Percentiles rank a stretch among this genome's conserved stretches.
These are phyloP conservation scores for Sminthopsis crassicaudata DNA, from an alignment of 2,113 vertebrate species.

Conservation along the genomic window DNA sequence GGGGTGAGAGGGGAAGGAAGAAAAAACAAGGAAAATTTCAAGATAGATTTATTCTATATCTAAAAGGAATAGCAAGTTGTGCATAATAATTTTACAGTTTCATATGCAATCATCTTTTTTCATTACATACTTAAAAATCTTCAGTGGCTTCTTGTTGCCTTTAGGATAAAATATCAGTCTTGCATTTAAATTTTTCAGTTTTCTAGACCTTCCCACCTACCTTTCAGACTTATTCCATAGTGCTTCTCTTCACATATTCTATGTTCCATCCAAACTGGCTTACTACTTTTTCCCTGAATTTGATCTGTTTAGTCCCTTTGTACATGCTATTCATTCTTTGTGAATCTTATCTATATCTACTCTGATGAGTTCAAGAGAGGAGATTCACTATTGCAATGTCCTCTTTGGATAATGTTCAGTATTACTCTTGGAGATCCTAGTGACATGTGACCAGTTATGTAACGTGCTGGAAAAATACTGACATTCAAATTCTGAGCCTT, in stretches of 20 bases:
- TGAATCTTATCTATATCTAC: not conserved
- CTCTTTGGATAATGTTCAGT: not conserved
- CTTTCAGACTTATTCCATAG: not conserved
- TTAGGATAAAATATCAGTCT: not conserved
- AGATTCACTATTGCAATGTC: not conserved
- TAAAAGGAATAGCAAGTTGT: no score
- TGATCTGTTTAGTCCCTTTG: not conserved
- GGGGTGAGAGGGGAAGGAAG: no score
- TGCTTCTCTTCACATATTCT: not conserved
- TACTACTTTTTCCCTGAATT: not conserved
- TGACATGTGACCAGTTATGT: not conserved
- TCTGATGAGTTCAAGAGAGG: not conserved
- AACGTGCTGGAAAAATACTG: not conserved
- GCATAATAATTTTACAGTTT: no score
- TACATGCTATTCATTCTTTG: not conserved
- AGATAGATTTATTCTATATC: no score
- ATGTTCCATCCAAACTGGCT: not conserved
- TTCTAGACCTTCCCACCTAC: not conserved
- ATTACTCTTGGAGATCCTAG: not conserved
- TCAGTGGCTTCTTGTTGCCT: not conserved
- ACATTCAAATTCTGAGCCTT: not conserved
- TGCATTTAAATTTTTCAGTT: not conserved
- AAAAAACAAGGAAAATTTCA: no score
- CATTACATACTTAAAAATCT: not conserved
- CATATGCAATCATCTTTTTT: no score